Base-by-base conservation (phyloP, 2,888 invertebrate species). In the Cerastis leucographa region DNA sequence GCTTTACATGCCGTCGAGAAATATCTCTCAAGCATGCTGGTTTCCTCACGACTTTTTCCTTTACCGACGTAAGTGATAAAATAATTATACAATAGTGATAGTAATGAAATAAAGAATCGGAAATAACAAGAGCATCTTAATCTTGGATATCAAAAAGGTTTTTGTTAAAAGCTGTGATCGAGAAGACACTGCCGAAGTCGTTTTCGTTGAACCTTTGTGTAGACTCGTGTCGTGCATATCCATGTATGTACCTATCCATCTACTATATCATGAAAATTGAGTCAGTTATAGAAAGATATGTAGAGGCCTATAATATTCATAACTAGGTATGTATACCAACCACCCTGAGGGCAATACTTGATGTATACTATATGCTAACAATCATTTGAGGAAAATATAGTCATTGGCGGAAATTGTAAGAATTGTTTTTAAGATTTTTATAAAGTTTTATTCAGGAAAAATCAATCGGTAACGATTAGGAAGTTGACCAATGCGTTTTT, bases 261-360 rank as follows among this genome's bases (percentile, higher is more conserved):
- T 49, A 42, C 49, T 68, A 42, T 59, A 51, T n/a, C 44, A 51
- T 76, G 44, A n/a, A 75, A 76, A 80, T 69, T 82, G 56, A 75
- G 40, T 65, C 49, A 49, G 66, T 35, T 35, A 56, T n/a, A 14
- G 42, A 74, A 73, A 81, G 5, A 81, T 73, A 72, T 40, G 40
- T 22, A 49, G 22, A 44, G 42, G 42, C 14, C 12, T 79, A 68
- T 35, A 64, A 25, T 74, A 81, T 68, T 81, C 67, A 81, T 68
- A 79, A 68, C 8, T 17, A 35, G 40, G 12, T 59, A n/a, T n/a
- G n/a, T n/a, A n/a, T n/a, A 59, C 56, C 22, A 62, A 49, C 42
- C 19, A 62, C 22, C 54, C 62, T 1, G 17, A 64, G n/a, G 49
- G 35, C 14, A 35, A 64, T n/a, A 44, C 17, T 19, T 49, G 51